Evolutionary conservation across 2,797 vertebrate species (phyloP).

Genomic region (Liparis tanakae): DNA sequence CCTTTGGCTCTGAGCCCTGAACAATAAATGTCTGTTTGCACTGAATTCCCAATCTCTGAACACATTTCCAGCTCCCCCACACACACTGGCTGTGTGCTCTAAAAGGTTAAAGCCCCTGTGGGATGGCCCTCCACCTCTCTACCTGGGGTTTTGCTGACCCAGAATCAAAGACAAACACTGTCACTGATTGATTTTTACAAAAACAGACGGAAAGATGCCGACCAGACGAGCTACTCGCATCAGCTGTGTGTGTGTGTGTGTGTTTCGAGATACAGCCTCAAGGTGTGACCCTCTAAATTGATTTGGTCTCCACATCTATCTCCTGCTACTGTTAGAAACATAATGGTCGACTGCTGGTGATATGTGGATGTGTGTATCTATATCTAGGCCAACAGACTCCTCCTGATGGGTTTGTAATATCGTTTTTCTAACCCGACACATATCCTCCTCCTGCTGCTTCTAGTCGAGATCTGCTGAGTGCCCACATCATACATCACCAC

Average conservation of each 20-base stretch:
- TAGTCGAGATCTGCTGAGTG: slow-evolving; percentile 22
- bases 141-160: slow-evolving; percentile 74
- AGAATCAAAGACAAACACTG: slow-evolving; percentile 69
- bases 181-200: slow-evolving; percentile 61
- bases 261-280: slow-evolving; percentile 11
- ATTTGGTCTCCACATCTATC: slow-evolving; percentile 39
- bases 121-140: slow-evolving; percentile 47
- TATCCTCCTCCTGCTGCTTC: slow-evolving; percentile 35
- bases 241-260: slow-evolving; percentile 5
- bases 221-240: slow-evolving; percentile 27
- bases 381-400: slow-evolving; percentile 47
- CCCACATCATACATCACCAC: slow-evolving; percentile 12
- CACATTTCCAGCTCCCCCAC: slow-evolving; percentile 36
- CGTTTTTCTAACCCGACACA: slow-evolving; percentile 54
- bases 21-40: slow-evolving; percentile 40
- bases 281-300: slow-evolving; percentile 36
- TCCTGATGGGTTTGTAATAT: slow-evolving; percentile 60
- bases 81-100: slow-evolving; percentile 43
- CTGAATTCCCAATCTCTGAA: slow-evolving; percentile 44
- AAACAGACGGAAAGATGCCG: slow-evolving; percentile 36
- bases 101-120: slow-evolving; percentile 51
- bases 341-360: slow-evolving; percentile 40
- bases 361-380: slow-evolving; percentile 40
- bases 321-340: slow-evolving; percentile 35
- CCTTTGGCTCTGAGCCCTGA: slow-evolving; percentile 35